Base-by-base conservation (phyloP, 2,797 vertebrate species). In the Pogonophryne albipinna region DNA sequence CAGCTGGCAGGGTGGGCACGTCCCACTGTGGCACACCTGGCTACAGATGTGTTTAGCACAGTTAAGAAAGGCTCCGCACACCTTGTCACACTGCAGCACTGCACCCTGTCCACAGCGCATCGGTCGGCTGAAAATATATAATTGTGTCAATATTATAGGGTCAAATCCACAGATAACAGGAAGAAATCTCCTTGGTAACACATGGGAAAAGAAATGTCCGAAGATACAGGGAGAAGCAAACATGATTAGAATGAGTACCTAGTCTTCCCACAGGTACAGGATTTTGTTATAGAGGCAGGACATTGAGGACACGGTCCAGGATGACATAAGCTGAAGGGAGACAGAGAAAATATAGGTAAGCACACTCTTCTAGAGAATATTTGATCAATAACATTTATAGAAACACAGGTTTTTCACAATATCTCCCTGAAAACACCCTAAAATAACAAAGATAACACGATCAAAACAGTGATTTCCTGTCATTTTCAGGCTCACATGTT, bases 251-350 rank as follows among this genome's bases (percentile, higher is more conserved):
- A 51, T 13, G 4, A 66, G 86, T 93, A 99, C 98, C 97, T 99
- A 75, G 95, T 99, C 81, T 89, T 96, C 75, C 97, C 95, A 92
- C 98, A 99, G 93, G 97, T 87, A 73, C 98, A 99, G 51, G 96
- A 94, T 90, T 97, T 99, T 46, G 96, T 98, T 67, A 96, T 90
- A 90, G 96, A 98, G 55, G 98, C 98, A 82, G 98, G 98, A 85
- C 98, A 99, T 0, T 96, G 97, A 61, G 98, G 98, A 84, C 98
- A 99, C 74, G 98, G 98, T 86, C 98, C 98, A 74, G 98, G 98
- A 80, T 99, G 98, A 86, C 98, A 99, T 38, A 99, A 94, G 67
- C 98, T 99, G 87, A 60, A 86, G 49, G 80, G 79, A 84, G 65
- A 51, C 73, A 92, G 44, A 70, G 34, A 78, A 6, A 31, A 2